Conservation (phyloP, 2,797 vertebrate genomes). For the Acanthurus leucopareius region DNA sequence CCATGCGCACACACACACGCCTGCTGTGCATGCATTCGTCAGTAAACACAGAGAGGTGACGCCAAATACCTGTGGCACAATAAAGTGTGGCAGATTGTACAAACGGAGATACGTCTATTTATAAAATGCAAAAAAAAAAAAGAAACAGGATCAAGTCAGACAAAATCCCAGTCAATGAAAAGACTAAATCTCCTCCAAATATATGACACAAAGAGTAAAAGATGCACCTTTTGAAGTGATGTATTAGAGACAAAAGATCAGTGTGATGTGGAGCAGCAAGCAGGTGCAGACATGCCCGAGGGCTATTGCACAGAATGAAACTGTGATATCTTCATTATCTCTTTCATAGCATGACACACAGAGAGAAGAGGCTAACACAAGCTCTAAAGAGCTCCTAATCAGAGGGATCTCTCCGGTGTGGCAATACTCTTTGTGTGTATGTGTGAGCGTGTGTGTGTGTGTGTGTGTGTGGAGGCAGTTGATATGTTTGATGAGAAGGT, state of each 20-base stretch:
- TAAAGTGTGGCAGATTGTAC: neutral
- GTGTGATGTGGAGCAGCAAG: conserved; percentile 45
- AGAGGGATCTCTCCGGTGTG: conserved; percentile 60
- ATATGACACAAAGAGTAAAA: conserved; percentile 13
- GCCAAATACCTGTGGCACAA: conserved; percentile 59
- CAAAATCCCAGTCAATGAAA: neutral
- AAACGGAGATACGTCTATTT: conserved; percentile 37
- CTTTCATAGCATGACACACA: conserved; percentile 73
- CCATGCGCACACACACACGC: conserved; percentile 20
- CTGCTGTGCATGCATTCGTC: conserved; percentile 45
- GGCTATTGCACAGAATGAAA: conserved; percentile 63
- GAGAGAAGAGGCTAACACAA: conserved; percentile 58
- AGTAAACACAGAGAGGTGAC: conserved; percentile 39
- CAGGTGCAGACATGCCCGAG: conserved; percentile 67
- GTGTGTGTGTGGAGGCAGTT: conserved; percentile 40
- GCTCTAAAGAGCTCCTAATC: conserved; percentile 72
- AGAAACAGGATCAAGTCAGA: neutral
- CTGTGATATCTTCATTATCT: conserved; percentile 70
- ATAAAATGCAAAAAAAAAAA: conserved; percentile 20
- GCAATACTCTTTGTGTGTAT: conserved; percentile 25
- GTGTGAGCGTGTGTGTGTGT: conserved; percentile 40
- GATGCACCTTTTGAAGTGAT: conserved; percentile 42
- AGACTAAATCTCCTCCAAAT: conserved; percentile 2
- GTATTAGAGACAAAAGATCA: conserved; percentile 49
- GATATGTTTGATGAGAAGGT: conserved; percentile 80